phyloP scores from a whole-genome alignment of 2,797 vertebrate species.

The Acipenser ruthenus region DNA sequence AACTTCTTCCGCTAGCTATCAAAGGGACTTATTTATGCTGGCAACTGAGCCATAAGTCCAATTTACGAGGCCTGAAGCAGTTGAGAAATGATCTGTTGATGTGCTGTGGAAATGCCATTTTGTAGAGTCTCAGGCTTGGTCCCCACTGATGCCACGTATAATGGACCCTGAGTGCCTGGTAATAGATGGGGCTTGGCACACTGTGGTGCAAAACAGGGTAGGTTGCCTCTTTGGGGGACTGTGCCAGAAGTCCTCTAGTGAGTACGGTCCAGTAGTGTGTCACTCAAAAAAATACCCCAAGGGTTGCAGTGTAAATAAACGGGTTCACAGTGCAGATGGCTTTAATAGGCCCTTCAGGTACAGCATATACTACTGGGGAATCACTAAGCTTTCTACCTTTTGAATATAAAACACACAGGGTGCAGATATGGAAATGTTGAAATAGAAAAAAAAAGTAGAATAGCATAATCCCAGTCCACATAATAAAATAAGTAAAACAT shows the following conservation, averaged over 20 bases:
- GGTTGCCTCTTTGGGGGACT: slow-evolving; percentile 22
- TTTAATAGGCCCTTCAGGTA: slow-evolving; percentile 53
- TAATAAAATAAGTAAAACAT: no score
- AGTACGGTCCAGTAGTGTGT: slow-evolving; percentile 30
- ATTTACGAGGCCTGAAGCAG: slow-evolving; percentile 87
- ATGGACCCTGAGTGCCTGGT: slow-evolving; percentile 55
- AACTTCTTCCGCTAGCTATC: slow-evolving; percentile 97
- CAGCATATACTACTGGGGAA: slow-evolving; percentile 47
- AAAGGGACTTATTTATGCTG: slow-evolving; percentile 99
- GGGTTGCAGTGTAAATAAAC: slow-evolving; percentile 33
- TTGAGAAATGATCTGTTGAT: slow-evolving; percentile 76
- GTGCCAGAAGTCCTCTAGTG: slow-evolving; percentile 30
- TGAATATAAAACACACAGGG: slow-evolving; percentile 17
- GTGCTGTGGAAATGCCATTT: slow-evolving; percentile 82
- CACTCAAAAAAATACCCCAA: slow-evolving; percentile 27
- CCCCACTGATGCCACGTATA: slow-evolving; percentile 56
- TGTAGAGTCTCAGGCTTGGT: slow-evolving; percentile 59
- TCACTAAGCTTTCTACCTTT: slow-evolving; percentile 49
- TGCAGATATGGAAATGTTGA: background rate
- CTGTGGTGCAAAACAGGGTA: slow-evolving; percentile 43
- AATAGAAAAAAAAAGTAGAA: background rate
- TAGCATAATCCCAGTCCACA: slow-evolving; percentile 3
- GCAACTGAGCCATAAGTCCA: slow-evolving; percentile 93
- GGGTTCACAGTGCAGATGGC: slow-evolving; percentile 51
- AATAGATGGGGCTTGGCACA: slow-evolving; percentile 29